phyloP scores from a whole-genome alignment of 1,140 invertebrate species.

The Lethrus apterus region DNA sequence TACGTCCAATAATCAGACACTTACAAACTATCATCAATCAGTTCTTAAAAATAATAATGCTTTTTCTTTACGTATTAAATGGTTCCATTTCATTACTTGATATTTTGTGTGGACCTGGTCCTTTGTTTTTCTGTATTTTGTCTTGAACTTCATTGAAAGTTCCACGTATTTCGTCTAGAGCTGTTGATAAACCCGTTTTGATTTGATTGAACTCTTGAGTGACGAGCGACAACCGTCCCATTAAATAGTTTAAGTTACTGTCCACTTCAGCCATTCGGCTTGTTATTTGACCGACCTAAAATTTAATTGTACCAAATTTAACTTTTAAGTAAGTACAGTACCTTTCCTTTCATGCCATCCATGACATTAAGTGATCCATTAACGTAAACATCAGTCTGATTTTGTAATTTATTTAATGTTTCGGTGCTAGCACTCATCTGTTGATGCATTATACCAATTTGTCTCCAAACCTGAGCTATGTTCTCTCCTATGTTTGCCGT shows the following conservation, averaged over 20 bases:
- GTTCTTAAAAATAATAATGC: too few relatives aligned
- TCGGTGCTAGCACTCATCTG: slow-evolving; percentile 70
- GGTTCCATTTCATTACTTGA: slow-evolving; percentile 2
- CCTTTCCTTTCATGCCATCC: slow-evolving; percentile 73
- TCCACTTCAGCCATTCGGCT: slow-evolving; percentile 73
- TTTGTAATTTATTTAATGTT: slow-evolving; percentile 65
- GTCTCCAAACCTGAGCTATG: slow-evolving; percentile 78
- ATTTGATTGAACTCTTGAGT: slow-evolving; percentile 83
- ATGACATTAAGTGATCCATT: slow-evolving; percentile 75
- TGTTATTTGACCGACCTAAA: slow-evolving; percentile 66
- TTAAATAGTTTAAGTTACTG: slow-evolving; percentile 75
- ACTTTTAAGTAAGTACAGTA: slow-evolving; percentile 37
- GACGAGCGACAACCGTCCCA: slow-evolving; percentile 71
- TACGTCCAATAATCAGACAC: too few relatives aligned
- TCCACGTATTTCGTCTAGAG: slow-evolving; percentile 62
- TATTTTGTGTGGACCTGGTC: slow-evolving; percentile 39
- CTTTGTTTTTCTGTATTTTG: slow-evolving; percentile 43
- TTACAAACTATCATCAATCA: too few relatives aligned
- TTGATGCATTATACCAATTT: slow-evolving; percentile 82
- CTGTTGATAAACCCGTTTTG: slow-evolving; percentile 62
- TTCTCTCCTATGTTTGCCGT: slow-evolving; percentile 72
- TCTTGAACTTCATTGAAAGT: slow-evolving; percentile 60
- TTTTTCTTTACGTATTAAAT: too few relatives aligned
- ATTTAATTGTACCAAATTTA: too few relatives aligned
- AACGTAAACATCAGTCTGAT: slow-evolving; percentile 71